phyloP scores from a whole-genome alignment of 1,140 invertebrate species.

The Nixonia krombeini region DNA sequence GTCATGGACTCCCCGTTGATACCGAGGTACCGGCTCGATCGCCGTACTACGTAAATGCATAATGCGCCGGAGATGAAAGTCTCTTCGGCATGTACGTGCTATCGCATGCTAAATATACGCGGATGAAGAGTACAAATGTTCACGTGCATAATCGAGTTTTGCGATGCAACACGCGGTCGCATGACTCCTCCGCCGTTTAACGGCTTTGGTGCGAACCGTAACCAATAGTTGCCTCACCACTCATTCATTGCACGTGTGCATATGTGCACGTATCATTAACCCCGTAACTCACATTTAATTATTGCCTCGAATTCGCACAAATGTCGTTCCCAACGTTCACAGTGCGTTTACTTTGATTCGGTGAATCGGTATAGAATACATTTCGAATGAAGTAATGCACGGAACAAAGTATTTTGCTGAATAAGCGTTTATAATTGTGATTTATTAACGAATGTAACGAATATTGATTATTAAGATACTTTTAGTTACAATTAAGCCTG shows the following conservation, averaged over 20 bases:
- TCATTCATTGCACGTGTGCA: neutral
- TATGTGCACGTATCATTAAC: neutral
- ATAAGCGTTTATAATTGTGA: neutral
- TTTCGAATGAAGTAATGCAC: too few relatives aligned
- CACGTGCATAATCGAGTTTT: slow-evolving; percentile 12
- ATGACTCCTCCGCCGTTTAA: slow-evolving; percentile 12
- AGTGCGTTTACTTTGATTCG: too few relatives aligned
- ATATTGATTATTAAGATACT: neutral
- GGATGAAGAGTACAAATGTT: slow-evolving; percentile 3
- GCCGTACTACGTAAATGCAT: neutral
- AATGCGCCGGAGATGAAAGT: slow-evolving; percentile 3
- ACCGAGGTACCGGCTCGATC: neutral
- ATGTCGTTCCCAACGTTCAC: too few relatives aligned
- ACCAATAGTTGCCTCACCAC: slow-evolving; percentile 13
- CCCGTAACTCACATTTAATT: too few relatives aligned
- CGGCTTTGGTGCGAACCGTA: slow-evolving; percentile 2
- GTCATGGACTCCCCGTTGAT: neutral
- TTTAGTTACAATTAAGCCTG: neutral
- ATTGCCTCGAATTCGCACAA: too few relatives aligned
- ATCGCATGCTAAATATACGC: slow-evolving; percentile 1
- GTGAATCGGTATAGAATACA: too few relatives aligned
- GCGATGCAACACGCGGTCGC: slow-evolving; percentile 7
- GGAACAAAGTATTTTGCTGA: too few relatives aligned
- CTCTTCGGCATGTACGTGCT: neutral
- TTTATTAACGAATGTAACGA: too few relatives aligned